These are phyloP conservation scores for Camarhynchus parvulus DNA, from an alignment of 2,113 vertebrate genomes.

Conservation along the genomic window DNA sequence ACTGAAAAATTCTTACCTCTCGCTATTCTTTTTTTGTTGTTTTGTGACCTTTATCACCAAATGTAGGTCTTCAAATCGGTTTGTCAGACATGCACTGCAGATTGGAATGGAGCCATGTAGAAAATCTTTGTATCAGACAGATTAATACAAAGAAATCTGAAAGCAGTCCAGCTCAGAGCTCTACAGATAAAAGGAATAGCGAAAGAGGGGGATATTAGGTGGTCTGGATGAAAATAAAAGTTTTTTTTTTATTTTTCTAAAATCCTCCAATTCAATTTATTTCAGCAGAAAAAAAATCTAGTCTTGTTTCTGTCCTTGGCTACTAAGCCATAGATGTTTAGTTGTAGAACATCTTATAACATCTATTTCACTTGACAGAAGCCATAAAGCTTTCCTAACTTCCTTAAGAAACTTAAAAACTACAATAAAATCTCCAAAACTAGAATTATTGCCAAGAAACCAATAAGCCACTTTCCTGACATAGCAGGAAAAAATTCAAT, in stretches of 20 bases:
- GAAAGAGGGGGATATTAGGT: not conserved
- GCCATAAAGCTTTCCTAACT: constrained; percentile 4
- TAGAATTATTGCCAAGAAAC: constrained; percentile 7
- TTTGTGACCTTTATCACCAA: not conserved
- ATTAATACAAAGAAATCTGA: not conserved
- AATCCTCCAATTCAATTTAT: not conserved
- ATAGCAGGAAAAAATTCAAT: not conserved
- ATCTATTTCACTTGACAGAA: constrained; percentile 9
- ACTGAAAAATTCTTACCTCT: not conserved
- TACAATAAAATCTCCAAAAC: not conserved
- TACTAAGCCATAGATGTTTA: not conserved
- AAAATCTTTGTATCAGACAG: not conserved
- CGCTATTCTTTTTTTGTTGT: not conserved
- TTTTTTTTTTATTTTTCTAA: not conserved
- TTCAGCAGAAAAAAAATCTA: not conserved
- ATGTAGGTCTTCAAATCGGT: constrained; percentile 16
- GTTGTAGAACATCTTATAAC: not conserved
- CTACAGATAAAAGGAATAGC: not conserved
- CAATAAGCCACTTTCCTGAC: not conserved
- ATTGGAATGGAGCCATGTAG: not conserved
- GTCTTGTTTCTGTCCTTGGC: not conserved
- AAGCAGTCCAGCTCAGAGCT: not conserved
- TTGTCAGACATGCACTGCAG: not conserved
- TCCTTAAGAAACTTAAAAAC: constrained; percentile 2
- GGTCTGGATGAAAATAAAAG: not conserved